Evolutionary conservation across 2,113 vertebrate species (phyloP).

Genomic region (Sula dactylatra): DNA sequence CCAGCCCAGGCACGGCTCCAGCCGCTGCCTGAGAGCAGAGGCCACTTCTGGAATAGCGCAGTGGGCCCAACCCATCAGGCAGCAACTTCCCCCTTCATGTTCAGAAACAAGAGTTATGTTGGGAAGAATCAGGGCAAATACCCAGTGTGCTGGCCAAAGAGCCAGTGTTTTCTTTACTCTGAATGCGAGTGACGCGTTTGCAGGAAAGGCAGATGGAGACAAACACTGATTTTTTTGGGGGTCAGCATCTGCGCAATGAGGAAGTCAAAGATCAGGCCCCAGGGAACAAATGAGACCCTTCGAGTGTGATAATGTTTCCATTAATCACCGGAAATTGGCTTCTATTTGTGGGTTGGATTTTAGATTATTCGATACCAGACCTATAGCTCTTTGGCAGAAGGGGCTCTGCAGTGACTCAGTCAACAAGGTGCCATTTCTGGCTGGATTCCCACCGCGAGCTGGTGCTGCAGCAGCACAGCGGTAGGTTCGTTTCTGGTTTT

Average conservation of each 20-base stretch:
- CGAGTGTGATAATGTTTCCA: background rate
- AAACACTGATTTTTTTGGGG: background rate
- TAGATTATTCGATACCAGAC: background rate
- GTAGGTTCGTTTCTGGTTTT: background rate
- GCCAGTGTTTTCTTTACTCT: background rate
- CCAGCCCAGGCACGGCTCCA: background rate
- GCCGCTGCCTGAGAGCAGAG: background rate
- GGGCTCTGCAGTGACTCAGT: background rate
- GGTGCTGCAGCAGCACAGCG: background rate
- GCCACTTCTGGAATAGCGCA: background rate
- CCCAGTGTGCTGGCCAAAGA: fast-evolving
- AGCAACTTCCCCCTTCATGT: fast-evolving
- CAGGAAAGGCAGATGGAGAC: fast-evolving
- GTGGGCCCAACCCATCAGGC: fast-evolving
- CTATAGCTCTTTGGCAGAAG: background rate
- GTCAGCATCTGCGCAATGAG: background rate
- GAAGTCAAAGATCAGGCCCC: background rate
- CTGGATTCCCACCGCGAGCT: background rate
- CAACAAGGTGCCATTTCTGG: background rate
- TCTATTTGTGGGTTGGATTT: background rate
- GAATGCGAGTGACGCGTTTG: fast-evolving
- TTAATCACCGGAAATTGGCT: background rate
- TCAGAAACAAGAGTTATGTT: background rate
- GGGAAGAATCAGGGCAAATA: background rate
- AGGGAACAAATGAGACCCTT: background rate